Percentiles rank a stretch among this genome's conserved stretches.
phyloP scores from a whole-genome alignment of 2,888 invertebrate species.

The Xylota sylvarum region DNA sequence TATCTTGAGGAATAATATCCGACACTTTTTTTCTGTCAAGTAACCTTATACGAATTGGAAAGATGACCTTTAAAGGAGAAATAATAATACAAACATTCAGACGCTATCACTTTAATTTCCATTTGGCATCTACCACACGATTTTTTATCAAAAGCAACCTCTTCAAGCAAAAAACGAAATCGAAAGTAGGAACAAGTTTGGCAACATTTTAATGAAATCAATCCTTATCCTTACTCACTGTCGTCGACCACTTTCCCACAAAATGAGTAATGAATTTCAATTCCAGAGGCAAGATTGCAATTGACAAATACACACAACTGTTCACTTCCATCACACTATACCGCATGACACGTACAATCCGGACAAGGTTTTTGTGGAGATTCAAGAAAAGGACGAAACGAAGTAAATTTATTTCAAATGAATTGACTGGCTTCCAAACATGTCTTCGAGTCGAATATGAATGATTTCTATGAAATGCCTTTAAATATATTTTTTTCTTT shows the following conservation, averaged over 20 bases:
- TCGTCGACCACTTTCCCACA: not conserved
- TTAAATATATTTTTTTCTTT: not conserved
- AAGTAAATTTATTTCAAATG: not conserved
- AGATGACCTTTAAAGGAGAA: not conserved
- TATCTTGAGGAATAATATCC: not conserved
- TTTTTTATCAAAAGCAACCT: not conserved
- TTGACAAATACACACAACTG: not conserved
- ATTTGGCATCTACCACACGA: not conserved
- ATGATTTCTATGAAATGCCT: not conserved
- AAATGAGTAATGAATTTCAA: constrained; percentile 8
- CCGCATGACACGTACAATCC: not conserved
- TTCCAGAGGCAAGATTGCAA: not conserved
- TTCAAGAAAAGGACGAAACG: not conserved
- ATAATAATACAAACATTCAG: not conserved
- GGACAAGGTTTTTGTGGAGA: not conserved
- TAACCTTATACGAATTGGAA: not conserved
- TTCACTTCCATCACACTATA: not conserved
- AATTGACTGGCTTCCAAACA: not conserved
- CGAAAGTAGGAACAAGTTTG: not conserved
- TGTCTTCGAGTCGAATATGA: not conserved
- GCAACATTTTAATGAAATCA: not conserved
- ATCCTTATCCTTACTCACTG: not conserved
- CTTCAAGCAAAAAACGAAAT: not conserved
- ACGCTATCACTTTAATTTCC: not conserved
- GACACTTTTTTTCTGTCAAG: not conserved